Base-by-base conservation (phyloP, 2,113 vertebrate species). In the Chamaea fasciata region DNA sequence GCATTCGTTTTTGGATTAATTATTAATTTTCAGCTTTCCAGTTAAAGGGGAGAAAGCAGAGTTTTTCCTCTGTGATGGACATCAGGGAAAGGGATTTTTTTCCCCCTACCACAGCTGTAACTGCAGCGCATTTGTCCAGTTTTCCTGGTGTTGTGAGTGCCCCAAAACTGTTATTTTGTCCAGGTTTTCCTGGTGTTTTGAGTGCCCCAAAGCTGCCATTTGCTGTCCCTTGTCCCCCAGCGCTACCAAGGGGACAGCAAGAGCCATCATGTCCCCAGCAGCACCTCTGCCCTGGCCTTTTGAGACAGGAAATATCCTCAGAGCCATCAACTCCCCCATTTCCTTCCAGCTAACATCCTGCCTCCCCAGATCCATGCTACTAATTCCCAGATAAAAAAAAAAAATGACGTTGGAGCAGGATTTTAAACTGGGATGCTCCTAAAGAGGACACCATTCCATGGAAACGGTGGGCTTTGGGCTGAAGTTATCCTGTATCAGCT, bases 351-450 rank as follows among this genome's bases (percentile, higher is more conserved):
- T 23, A 55, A 13, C 17, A 10, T 28, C 39, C 31, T 59, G 28
- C 20, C 41, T 59, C 21, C 28, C 23, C n/a, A 55, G 22, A n/a
- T 24, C 30, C 0, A 0, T 3, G 8, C 20, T 6, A 0, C 10
- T 4, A 35, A 81, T 60, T 10, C 46, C 73, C 6, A 19, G 33
- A 15, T 12, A 27, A 27, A 33, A 42, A 27, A 3, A 46, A 23
- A 33, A 44, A 28, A 3, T 13, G 18, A 22, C 21, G 4, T 44
- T 4, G 8, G 31, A n/a, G 20, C 24, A 6, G 0, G n/a, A 10
- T 62, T 83, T 57, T 7, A 41, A 46, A 33, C 10, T 26, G 52
- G 26, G 37, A 4, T 70, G 37, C 7, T 49, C 22, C 26, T 26
- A 2, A 11, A n/a, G 22, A 81, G 15, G 20, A 18, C 10, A 63